These are phyloP conservation scores for Amphimallon solstitiale DNA, from an alignment of 2,888 invertebrate genomes.

Conservation along the genomic window DNA sequence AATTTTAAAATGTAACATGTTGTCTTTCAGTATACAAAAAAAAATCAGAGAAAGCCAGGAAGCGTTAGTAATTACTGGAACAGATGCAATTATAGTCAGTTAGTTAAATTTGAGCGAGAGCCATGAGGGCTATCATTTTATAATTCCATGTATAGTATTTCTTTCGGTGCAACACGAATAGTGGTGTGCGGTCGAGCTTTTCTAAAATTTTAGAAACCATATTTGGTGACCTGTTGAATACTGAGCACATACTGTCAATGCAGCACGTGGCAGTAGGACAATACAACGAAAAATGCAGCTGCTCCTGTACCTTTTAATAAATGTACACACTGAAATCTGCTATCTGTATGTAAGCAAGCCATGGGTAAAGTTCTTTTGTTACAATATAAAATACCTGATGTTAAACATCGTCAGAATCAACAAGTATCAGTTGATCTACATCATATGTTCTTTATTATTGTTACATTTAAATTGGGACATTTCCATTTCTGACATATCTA, in stretches of 20 bases:
- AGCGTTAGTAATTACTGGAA: not conserved
- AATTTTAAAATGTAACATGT: too few relatives aligned
- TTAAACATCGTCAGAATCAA: not conserved
- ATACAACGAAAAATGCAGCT: conserved; percentile 38
- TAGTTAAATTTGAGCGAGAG: too few relatives aligned
- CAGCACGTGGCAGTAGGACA: conserved; percentile 37
- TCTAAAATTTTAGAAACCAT: conserved; percentile 34
- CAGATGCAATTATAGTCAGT: conserved; percentile 13
- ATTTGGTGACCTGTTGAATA: conserved; percentile 27
- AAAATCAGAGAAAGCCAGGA: too few relatives aligned
- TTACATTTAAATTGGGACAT: too few relatives aligned
- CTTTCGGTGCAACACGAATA: not conserved
- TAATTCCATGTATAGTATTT: not conserved
- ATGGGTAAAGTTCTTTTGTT: conserved; percentile 3
- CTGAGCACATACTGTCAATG: conserved; percentile 26
- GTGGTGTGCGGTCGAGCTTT: not conserved
- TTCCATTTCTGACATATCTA: too few relatives aligned
- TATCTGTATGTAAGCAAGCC: conserved; percentile 5
- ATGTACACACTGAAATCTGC: conserved; percentile 32
- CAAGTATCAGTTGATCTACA: conserved; percentile 1
- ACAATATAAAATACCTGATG: not conserved
- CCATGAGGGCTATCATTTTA: not conserved
- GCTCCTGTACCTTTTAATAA: conserved; percentile 21
- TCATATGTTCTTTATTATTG: not conserved
- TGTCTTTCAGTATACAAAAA: too few relatives aligned